Conservation (phyloP, 2,113 vertebrate species). For the Python bivittatus region DNA sequence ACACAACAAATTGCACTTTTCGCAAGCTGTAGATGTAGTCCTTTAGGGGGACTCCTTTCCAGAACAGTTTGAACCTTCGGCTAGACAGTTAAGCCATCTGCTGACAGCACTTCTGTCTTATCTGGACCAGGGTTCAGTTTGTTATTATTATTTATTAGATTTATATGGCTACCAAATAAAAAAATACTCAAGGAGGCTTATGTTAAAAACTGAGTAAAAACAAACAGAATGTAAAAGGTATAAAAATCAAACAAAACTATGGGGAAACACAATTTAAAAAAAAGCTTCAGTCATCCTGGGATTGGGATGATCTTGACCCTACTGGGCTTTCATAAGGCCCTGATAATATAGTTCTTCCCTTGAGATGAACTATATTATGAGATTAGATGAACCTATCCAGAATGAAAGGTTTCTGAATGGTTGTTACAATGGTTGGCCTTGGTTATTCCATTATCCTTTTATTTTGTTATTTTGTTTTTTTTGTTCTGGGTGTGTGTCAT, state of each 20-base stretch:
- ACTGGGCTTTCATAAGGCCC: not conserved
- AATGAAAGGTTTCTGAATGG: not conserved
- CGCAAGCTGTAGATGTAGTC: not conserved
- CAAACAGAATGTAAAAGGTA: not conserved
- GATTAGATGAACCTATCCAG: not conserved
- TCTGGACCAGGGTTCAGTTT: not conserved
- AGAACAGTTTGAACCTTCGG: not conserved
- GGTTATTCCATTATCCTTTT: not conserved
- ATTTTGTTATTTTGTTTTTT: not conserved
- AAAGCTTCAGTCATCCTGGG: not conserved
- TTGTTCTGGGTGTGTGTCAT: not conserved
- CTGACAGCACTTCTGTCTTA: not conserved
- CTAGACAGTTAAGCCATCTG: not conserved
- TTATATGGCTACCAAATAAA: not conserved
- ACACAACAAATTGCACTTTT: not conserved
- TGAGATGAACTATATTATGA: not conserved
- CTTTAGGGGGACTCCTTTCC: not conserved
- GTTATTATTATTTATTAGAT: not conserved
- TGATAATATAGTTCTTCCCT: not conserved
- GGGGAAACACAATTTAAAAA: not conserved
- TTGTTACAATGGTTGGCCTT: not conserved
- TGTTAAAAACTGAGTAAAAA: not conserved
- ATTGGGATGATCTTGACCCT: not conserved
- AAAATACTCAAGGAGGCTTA: not conserved
- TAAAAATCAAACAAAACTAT: not conserved